A percentile compares a stretch with the other conserved stretches of the same genome.
Conservation (phyloP, 2,113 vertebrate genomes). For the Megaleporinus macrocephalus region DNA sequence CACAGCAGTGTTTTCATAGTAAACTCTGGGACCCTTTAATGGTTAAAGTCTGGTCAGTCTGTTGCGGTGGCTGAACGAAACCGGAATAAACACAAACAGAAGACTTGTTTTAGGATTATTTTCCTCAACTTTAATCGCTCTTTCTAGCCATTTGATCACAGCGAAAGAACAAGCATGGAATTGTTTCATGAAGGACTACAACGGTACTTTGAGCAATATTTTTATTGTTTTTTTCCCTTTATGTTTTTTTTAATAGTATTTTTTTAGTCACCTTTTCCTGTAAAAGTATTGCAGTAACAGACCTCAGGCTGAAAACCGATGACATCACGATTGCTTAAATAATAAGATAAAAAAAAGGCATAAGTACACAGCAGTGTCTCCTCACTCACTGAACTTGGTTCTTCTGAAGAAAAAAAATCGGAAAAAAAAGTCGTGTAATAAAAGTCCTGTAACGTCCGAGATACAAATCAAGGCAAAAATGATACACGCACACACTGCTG, state of each 20-base stretch:
- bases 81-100: slow-evolving; percentile 34
- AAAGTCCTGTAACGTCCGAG: slow-evolving; percentile 26
- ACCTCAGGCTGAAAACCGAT: slow-evolving; percentile 87
- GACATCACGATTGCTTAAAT: slow-evolving; percentile 90
- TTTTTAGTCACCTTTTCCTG: slow-evolving; percentile 75
- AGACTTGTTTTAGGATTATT: slow-evolving; percentile 50
- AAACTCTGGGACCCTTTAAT: too few relatives aligned
- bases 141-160: slow-evolving; percentile 88
- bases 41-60: too few relatives aligned
- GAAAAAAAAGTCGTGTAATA: slow-evolving; percentile 11
- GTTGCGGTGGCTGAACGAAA: not conserved
- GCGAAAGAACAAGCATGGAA: slow-evolving; percentile 93
- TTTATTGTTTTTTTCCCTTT: slow-evolving; percentile 73
- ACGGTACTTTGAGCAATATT: slow-evolving; percentile 92
- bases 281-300: slow-evolving; percentile 93
- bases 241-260: slow-evolving; percentile 78
- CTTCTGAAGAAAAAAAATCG: slow-evolving; percentile 62
- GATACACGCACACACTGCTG: slow-evolving; percentile 66
- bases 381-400: slow-evolving; percentile 67
- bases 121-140: slow-evolving; percentile 89
- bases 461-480: slow-evolving; percentile 64
- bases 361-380: slow-evolving; percentile 79
- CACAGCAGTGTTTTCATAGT: too few relatives aligned
- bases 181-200: slow-evolving; percentile 84
- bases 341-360: slow-evolving; percentile 78